phyloP scores from a whole-genome alignment of 2,888 invertebrate species.

The Tetheella fluctuosa region DNA sequence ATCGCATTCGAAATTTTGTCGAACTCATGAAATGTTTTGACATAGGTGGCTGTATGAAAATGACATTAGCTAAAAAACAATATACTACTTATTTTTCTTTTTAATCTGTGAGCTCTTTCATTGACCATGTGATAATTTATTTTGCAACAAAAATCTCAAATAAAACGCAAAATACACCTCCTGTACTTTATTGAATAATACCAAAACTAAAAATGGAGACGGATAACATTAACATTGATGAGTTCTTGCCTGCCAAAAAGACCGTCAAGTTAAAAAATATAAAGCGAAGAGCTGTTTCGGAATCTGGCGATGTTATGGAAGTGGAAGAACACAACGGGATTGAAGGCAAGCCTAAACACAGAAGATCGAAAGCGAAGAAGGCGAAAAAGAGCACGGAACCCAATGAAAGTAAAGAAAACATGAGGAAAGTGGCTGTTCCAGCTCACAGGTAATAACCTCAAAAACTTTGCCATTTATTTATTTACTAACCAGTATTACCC shows the following conservation, averaged over 20 bases:
- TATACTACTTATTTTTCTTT: slow-evolving; percentile 27
- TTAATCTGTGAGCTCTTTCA: slow-evolving; percentile 36
- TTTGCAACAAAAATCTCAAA: slow-evolving; percentile 22
- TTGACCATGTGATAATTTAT: slow-evolving; percentile 53
- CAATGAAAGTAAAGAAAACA: slow-evolving; percentile 83
- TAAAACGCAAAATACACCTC: not conserved
- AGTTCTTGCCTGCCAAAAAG: slow-evolving; percentile 81
- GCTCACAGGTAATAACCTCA: slow-evolving; percentile 87
- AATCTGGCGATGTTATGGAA: slow-evolving; percentile 85
- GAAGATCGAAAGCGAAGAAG: slow-evolving; percentile 71
- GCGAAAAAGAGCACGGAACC: slow-evolving; percentile 67
- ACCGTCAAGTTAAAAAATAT: slow-evolving; percentile 76
- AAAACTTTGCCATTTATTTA: slow-evolving; percentile 21
- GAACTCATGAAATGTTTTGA: no score
- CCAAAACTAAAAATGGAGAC: slow-evolving; percentile 62
- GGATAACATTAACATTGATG: slow-evolving; percentile 79
- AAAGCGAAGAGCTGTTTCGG: slow-evolving; percentile 77
- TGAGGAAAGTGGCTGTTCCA: slow-evolving; percentile 94
- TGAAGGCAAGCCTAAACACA: slow-evolving; percentile 67
- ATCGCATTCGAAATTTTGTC: no score
- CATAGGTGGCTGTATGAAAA: no score
- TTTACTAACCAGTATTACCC: slow-evolving; percentile 11
- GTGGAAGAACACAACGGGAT: slow-evolving; percentile 87
- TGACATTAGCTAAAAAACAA: no score
- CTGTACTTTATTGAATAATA: not conserved